Conservation (phyloP, 2,888 invertebrate species). For the Ptychoptera contaminata region DNA sequence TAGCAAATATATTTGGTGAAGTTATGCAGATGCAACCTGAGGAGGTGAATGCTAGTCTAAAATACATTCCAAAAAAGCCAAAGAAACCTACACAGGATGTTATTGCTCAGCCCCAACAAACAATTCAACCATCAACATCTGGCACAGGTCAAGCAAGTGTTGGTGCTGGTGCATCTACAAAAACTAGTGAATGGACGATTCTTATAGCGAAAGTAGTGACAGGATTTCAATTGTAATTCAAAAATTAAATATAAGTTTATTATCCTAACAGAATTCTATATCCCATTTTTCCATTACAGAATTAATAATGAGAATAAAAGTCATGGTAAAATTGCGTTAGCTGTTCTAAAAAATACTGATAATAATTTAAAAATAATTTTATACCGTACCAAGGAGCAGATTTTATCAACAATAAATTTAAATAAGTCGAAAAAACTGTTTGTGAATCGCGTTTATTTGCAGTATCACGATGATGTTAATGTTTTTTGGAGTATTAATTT, state of each 20-base stretch:
- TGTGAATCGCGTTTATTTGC: conserved; percentile 16
- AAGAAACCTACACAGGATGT: conserved; percentile 1
- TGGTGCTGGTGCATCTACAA: background rate
- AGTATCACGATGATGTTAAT: conserved; percentile 33
- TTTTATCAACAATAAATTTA: conserved; percentile 16
- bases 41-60: conserved; percentile 12
- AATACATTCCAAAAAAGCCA: conserved; percentile 16
- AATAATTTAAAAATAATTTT: conserved; percentile 16
- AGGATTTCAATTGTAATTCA: conserved; percentile 16
- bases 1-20: conserved; percentile 1
- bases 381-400: conserved; percentile 17
- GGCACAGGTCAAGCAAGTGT: too few species aligned
- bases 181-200: conserved; percentile 12
- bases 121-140: background rate
- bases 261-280: background rate
- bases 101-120: background rate
- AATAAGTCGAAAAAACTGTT: conserved; percentile 11
- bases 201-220: conserved; percentile 18
- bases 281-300: conserved; percentile 14
- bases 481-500: conserved; percentile 41
- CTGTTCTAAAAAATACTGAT: conserved; percentile 24
- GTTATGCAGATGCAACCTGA: background rate
- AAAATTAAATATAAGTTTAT: too few species aligned
- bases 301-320: conserved; percentile 19
- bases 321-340: conserved; percentile 31